Conservation (phyloP, 2,888 invertebrate genomes). For the Sycophila texana region DNA sequence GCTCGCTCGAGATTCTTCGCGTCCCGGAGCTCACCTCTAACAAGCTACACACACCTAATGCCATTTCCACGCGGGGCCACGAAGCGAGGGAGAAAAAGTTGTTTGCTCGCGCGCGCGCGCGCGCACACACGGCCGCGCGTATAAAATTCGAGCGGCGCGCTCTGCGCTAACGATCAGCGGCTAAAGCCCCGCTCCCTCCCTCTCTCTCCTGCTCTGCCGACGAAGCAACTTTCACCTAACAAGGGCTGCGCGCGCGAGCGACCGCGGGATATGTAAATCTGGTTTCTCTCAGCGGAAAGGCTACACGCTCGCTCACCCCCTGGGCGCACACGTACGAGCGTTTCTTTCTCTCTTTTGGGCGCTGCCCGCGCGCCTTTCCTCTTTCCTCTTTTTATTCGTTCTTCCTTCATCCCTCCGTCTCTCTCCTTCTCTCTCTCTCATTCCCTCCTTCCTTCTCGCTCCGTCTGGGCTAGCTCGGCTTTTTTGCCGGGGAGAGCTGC, state of each 20-base stretch:
- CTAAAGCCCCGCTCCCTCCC: constrained; percentile 60
- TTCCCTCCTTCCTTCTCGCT: constrained; percentile 33
- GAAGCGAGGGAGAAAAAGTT: constrained; percentile 36
- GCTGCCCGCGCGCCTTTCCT: neutral
- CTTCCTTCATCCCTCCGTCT: constrained; percentile 49
- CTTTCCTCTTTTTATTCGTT: constrained; percentile 5
- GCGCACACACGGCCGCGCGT: constrained; percentile 10
- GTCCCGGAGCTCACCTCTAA: constrained; percentile 21
- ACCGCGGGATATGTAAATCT: constrained; percentile 61
- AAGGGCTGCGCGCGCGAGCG: constrained; percentile 62
- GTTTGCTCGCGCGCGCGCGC: constrained; percentile 20
- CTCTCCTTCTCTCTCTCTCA: constrained; percentile 49
- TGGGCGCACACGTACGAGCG: neutral
- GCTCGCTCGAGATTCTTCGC: neutral
- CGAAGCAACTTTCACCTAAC: constrained; percentile 72
- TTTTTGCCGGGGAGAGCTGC: constrained; percentile 63
- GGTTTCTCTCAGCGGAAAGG: constrained; percentile 53
- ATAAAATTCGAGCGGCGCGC: constrained; percentile 33
- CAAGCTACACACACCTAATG: constrained; percentile 18
- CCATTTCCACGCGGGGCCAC: constrained; percentile 22
- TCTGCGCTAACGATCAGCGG: constrained; percentile 44
- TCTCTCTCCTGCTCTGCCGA: constrained; percentile 65
- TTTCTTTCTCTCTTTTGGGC: constrained; percentile 32
- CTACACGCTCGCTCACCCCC: constrained; percentile 2
- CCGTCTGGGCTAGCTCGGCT: constrained; percentile 54